Evolutionary conservation across 2,113 vertebrate genomes (phyloP), one percentile per base, ranked within the genome.

Genomic region (Cyprinodon tularosa): DNA sequence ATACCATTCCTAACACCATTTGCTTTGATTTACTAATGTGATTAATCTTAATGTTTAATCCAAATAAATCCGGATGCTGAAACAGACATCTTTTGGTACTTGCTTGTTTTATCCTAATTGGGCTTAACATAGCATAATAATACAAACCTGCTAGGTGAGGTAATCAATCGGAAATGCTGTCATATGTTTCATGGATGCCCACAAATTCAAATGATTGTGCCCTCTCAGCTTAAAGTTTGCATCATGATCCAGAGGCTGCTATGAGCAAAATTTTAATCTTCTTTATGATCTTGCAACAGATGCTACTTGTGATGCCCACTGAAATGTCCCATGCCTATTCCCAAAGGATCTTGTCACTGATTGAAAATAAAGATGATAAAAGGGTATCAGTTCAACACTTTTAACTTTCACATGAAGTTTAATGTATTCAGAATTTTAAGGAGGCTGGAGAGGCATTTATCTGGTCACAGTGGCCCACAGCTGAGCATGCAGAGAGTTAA

Each of bases 401-500:
- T 66, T 64, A 74, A 57, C 39, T 66, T 40, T 76, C 62, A 85
- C 72, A 85, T 84, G 84, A 68, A 4, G 39, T 22, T 62, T 72
- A 63, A 78, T 74, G 38, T 15, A 86, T 88, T 85, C 77, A 72
- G 81, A 84, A 44, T 66, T 82, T 75, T 78, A 78, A 87, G 81
- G 86, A 86, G 84, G 68, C 82, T 73, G 63, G 1, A 10, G 65
- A 64, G 76, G 68, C 76, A 70, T 83, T 48, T 66, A 66, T 75
- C 50, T 13, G 66, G 75, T 62, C 50, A 90, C 83, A 89, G 85
- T 77, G 79, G 77, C 74, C 76, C 77, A 62, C 67, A 82, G 72
- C 82, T 71, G 63, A 80, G 59, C 72, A 66, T 37, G 68, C 84
- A 65, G 57, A 69, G 67, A 69, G 7, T 80, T 66, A 78, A 59